Evolutionary conservation across 2,113 vertebrate genomes (phyloP).

Genomic region (Pteropus alecto): DNA sequence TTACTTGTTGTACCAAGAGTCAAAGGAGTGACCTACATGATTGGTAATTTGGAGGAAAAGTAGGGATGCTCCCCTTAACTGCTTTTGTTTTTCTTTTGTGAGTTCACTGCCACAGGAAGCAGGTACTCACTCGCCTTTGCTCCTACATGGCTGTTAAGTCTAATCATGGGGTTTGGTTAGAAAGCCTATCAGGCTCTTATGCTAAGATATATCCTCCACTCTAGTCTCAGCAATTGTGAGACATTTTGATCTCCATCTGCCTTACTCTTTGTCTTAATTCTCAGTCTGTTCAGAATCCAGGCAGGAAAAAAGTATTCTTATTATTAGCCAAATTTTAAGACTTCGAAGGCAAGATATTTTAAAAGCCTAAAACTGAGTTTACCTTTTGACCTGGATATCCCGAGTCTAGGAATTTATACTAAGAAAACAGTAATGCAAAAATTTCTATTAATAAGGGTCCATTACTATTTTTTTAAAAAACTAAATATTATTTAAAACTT

Average conservation of each 20-base stretch:
- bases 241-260: neutral
- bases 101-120: neutral
- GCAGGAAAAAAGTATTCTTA: neutral
- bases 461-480: neutral
- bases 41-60: neutral
- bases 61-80: neutral
- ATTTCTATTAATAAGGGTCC: neutral
- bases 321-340: neutral
- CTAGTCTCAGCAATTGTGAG: neutral
- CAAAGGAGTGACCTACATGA: neutral
- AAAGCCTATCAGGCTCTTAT: neutral
- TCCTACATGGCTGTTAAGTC: no score
- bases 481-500: neutral
- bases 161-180: neutral
- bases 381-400: neutral
- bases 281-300: neutral
- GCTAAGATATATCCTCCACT: neutral
- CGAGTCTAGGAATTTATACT: neutral
- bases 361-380: neutral
- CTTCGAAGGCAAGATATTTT: neutral
- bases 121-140: neutral
- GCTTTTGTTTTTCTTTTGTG: neutral
- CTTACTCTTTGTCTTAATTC: conserved; percentile 4
- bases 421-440: neutral
- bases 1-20: neutral